Evolutionary conservation across 2,888 invertebrate species (phyloP).

Genomic region (Scrobipalpa costella): DNA sequence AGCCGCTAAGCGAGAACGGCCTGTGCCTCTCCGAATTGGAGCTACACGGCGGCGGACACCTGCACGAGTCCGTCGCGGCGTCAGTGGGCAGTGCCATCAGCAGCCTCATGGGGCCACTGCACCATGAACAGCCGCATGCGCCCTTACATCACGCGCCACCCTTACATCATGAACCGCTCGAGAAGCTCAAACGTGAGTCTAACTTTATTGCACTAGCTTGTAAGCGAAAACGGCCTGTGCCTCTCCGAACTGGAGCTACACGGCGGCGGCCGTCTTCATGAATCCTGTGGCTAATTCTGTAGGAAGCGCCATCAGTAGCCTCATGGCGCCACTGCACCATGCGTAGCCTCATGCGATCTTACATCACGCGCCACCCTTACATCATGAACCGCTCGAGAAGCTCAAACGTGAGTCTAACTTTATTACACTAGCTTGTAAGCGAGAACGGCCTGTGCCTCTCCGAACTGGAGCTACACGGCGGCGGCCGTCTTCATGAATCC

Average conservation of each 20-base stretch:
- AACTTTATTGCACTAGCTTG: slow-evolving; percentile 48
- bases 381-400: slow-evolving; percentile 88
- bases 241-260: slow-evolving; percentile 86
- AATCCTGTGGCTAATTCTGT: slow-evolving; percentile 77
- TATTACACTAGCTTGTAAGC: slow-evolving; percentile 61
- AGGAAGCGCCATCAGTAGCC: slow-evolving; percentile 78
- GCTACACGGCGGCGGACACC: slow-evolving; percentile 73
- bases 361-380: slow-evolving; percentile 81
- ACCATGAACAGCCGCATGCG: slow-evolving; percentile 81
- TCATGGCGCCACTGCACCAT: slow-evolving; percentile 80
- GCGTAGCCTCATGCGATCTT: slow-evolving; percentile 81
- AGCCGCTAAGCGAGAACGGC: slow-evolving; percentile 85
- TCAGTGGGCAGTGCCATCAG: slow-evolving; percentile 79
- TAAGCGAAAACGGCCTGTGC: slow-evolving; percentile 86
- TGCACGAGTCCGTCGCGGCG: slow-evolving; percentile 77
- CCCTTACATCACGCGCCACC: slow-evolving; percentile 82
- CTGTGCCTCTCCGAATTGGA: slow-evolving; percentile 88
- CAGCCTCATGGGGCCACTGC: slow-evolving; percentile 78
- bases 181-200: slow-evolving; percentile 89
- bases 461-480: slow-evolving; percentile 83
- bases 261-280: slow-evolving; percentile 74
- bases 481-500: slow-evolving; percentile 76
- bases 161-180: slow-evolving; percentile 86
- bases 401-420: slow-evolving; percentile 85
- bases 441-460: slow-evolving; percentile 88